phyloP scores from a whole-genome alignment of 92 coral and sea anemone species.

The Phenganax subtilis region DNA sequence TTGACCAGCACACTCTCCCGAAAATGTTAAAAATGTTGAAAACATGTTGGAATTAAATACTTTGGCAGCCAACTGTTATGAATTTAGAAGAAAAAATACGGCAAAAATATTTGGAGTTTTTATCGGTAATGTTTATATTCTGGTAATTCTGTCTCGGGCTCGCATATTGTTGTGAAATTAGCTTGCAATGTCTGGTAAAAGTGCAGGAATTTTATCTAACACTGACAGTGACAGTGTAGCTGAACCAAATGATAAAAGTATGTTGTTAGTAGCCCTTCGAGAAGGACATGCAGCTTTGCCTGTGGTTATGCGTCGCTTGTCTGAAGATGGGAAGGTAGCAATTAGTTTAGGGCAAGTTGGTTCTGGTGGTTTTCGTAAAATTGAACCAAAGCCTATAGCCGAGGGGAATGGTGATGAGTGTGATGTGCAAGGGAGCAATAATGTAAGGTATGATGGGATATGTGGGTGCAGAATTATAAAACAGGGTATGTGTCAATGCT shows the following conservation, averaged over 20 bases:
- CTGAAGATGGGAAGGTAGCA: not conserved
- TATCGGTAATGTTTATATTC: not conserved
- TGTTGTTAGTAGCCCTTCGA: not conserved
- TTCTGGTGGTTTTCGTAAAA: slow-evolving; percentile 72
- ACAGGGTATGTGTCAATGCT: no score
- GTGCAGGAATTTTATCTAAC: not conserved
- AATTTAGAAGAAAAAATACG: not conserved
- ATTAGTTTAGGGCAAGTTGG: not conserved
- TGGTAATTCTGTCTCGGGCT: not conserved
- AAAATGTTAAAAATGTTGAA: not conserved
- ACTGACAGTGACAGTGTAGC: not conserved
- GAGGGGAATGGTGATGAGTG: slow-evolving; percentile 37
- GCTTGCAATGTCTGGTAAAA: slow-evolving; percentile 1
- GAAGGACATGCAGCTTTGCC: slow-evolving; percentile 4
- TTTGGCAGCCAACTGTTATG: not conserved
- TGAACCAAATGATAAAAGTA: not conserved
- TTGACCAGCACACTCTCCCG: slow-evolving; percentile 3
- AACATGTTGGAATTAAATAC: not conserved
- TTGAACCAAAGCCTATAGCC: slow-evolving; percentile 79
- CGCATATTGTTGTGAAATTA: not conserved
- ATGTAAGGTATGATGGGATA: slow-evolving; percentile 34
- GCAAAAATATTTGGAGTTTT: not conserved
- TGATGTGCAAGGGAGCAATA: slow-evolving; percentile 39
- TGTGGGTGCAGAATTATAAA: not conserved
- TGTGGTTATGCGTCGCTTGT: slow-evolving; percentile 2